These are phyloP conservation scores for Drosophila equinoxialis DNA, from an alignment of 1,140 invertebrate genomes.

Conservation along the genomic window DNA sequence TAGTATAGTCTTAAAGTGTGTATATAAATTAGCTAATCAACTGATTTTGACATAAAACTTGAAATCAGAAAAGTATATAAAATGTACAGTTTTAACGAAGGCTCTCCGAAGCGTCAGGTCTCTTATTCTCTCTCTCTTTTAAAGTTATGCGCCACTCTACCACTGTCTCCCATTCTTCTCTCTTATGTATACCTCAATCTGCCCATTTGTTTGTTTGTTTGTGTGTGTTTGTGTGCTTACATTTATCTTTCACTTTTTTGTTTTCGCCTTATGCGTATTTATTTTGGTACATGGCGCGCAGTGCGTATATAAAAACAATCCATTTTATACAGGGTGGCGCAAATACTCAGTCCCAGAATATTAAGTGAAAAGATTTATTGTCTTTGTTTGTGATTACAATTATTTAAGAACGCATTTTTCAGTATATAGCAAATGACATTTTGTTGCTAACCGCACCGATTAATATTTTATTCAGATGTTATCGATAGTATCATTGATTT, in stretches of 20 bases:
- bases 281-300: conserved; percentile 62
- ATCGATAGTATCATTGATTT: not conserved
- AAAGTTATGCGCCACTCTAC: conserved; percentile 27
- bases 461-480: not conserved
- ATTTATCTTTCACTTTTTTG: conserved; percentile 77
- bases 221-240: conserved; percentile 64
- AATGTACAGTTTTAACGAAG: conserved; percentile 75
- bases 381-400: no score
- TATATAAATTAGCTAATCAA: conserved; percentile 73
- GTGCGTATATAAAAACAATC: conserved; percentile 70
- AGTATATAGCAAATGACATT: not conserved
- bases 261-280: conserved; percentile 69
- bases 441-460: not conserved
- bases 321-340: conserved; percentile 64
- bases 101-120: conserved; percentile 19
- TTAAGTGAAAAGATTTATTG: not conserved
- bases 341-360: conserved; percentile 4
- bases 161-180: conserved; percentile 13
- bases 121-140: conserved; percentile 27
- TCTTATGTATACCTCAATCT: conserved; percentile 57
- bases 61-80: conserved; percentile 45
- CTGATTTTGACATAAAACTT: conserved; percentile 65
- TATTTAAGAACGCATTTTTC: no score
- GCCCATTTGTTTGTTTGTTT: conserved; percentile 26
- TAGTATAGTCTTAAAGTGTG: conserved; percentile 32